These are phyloP conservation scores for Cosmia pyralina DNA, from an alignment of 2,888 invertebrate genomes.

Conservation along the genomic window DNA sequence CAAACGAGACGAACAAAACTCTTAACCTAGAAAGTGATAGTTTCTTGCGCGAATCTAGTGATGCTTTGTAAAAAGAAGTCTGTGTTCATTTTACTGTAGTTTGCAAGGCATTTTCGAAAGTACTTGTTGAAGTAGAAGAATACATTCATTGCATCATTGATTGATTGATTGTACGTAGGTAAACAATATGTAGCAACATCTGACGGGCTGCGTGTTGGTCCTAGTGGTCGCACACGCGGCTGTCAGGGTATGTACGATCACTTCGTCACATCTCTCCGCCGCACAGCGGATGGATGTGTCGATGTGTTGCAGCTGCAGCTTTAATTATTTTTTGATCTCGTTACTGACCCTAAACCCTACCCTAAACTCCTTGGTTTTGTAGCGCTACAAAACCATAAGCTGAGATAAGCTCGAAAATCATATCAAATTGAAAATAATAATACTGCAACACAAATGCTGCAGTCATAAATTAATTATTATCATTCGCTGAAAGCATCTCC, in stretches of 20 bases:
- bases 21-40: not conserved
- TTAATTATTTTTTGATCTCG: too few relatives aligned
- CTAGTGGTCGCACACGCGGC: not conserved
- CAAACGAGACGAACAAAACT: not conserved
- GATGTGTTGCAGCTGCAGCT: too few relatives aligned
- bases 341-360: too few relatives aligned
- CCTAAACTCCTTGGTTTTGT: too few relatives aligned
- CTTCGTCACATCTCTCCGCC: too few relatives aligned
- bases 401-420: not conserved
- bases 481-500: constrained; percentile 17
- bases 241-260: too few relatives aligned
- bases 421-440: not conserved
- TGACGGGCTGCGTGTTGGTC: not conserved
- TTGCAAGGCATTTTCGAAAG: too few relatives aligned
- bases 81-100: too few relatives aligned
- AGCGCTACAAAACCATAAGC: not conserved
- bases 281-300: too few relatives aligned
- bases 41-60: not conserved
- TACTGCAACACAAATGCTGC: not conserved
- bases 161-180: too few relatives aligned
- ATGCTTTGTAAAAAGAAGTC: too few relatives aligned
- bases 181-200: not conserved
- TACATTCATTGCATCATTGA: not conserved
- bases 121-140: too few relatives aligned
- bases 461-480: constrained; percentile 16